Evolutionary conservation across 1,140 invertebrate genomes (phyloP).

Genomic region (Coelopa frigida): DNA sequence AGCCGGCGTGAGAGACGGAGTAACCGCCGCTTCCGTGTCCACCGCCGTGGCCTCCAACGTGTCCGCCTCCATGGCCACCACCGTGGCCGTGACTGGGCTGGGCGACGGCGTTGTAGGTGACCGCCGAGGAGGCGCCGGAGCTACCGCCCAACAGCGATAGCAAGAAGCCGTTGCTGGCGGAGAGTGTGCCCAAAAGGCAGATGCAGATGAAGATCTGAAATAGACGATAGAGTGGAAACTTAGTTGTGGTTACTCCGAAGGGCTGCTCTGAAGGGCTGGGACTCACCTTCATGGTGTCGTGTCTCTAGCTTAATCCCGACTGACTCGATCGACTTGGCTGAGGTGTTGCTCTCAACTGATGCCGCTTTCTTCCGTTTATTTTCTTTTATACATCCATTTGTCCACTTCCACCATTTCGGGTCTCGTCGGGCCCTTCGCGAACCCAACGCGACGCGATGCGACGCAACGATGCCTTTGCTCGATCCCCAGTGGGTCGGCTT

Average conservation of each 20-base stretch:
- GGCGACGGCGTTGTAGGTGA: slow-evolving; percentile 3
- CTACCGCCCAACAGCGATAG: slow-evolving; percentile 30
- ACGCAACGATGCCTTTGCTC: too few species aligned
- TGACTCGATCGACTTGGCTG: slow-evolving; percentile 14
- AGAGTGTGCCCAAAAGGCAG: slow-evolving; percentile 30
- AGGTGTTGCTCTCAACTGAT: slow-evolving; percentile 31
- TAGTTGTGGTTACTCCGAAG: slow-evolving; percentile 10
- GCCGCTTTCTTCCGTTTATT: slow-evolving; percentile 18
- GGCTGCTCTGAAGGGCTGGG: neutral
- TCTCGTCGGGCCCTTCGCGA: too few species aligned
- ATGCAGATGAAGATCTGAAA: slow-evolving; percentile 33
- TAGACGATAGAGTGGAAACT: slow-evolving; percentile 7
- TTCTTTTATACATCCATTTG: slow-evolving; percentile 41
- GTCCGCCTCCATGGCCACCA: slow-evolving; percentile 15
- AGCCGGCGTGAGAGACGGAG: too few species aligned
- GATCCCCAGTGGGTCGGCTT: too few species aligned
- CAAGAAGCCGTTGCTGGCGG: slow-evolving; percentile 32
- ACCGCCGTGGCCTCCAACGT: slow-evolving; percentile 12
- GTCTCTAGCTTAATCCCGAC: slow-evolving; percentile 6
- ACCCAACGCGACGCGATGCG: too few species aligned
- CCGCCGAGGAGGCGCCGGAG: neutral
- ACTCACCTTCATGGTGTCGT: slow-evolving; percentile 32
- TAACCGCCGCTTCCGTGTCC: slow-evolving; percentile 12
- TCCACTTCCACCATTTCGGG: too few species aligned
- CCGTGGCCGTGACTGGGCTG: slow-evolving; percentile 7